These are phyloP conservation scores for Drosophila pallidifrons DNA, from an alignment of 1,140 invertebrate species.

Conservation along the genomic window DNA sequence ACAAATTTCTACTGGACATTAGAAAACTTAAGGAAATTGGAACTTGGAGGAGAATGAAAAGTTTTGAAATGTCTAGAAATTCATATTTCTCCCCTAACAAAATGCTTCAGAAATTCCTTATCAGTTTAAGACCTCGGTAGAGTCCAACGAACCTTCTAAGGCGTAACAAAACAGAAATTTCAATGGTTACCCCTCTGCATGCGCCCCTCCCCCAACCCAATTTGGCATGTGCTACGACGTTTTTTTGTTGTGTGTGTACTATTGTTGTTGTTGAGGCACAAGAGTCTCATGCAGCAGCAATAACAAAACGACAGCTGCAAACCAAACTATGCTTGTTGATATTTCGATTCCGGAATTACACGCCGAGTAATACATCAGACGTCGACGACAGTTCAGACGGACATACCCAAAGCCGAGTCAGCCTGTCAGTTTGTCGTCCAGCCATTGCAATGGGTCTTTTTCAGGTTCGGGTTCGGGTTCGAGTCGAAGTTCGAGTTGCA, in stretches of 20 bases:
- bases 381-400: slow-evolving; percentile 11
- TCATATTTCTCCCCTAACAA: neutral
- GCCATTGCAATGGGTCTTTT: neutral
- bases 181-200: slow-evolving; percentile 13
- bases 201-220: slow-evolving; percentile 1
- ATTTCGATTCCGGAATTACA: slow-evolving; percentile 33
- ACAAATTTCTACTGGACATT: too few relatives aligned
- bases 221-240: slow-evolving; percentile 50
- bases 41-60: neutral
- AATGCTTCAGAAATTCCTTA: slow-evolving; percentile 20
- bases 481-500: slow-evolving; percentile 12
- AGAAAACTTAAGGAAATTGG: neutral
- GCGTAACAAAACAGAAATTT: slow-evolving; percentile 27
- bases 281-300: slow-evolving; percentile 33
- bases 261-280: neutral
- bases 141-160: slow-evolving; percentile 43
- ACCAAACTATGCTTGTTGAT: slow-evolving; percentile 39
- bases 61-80: neutral
- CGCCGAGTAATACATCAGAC: slow-evolving; percentile 27
- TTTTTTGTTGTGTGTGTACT: neutral
- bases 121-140: slow-evolving; percentile 27
- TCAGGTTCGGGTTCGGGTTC: neutral
- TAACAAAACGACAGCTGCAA: slow-evolving; percentile 74
- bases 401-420: neutral
- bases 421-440: neutral